A percentile compares a stretch with the other conserved stretches of the same genome.
phyloP scores from a whole-genome alignment of 2,888 invertebrate genomes.

The Hypolimnas misippus region DNA sequence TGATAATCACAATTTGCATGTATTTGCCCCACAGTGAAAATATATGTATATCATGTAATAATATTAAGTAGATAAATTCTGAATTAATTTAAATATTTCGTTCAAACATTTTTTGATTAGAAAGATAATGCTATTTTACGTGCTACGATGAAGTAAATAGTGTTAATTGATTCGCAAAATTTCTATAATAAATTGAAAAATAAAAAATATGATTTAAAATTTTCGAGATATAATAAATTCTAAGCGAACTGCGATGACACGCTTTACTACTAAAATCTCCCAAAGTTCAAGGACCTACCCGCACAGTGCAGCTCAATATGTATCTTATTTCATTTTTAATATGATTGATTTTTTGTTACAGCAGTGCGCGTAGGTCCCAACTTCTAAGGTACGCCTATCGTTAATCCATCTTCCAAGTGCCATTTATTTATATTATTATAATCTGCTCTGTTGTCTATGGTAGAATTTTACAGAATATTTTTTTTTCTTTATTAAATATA shows the following conservation, averaged over 20 bases:
- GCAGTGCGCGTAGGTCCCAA: conserved; percentile 5
- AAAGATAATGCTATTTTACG: neutral
- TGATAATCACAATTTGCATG: conserved; percentile 3
- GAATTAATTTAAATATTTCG: neutral
- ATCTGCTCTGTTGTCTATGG: conserved; percentile 24
- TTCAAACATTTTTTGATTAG: neutral
- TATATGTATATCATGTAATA: neutral
- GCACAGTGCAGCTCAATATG: neutral
- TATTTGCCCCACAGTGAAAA: neutral
- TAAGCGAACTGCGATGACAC: conserved; percentile 24
- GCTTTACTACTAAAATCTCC: conserved; percentile 7
- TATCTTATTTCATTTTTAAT: neutral
- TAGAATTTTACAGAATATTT: conserved; percentile 40
- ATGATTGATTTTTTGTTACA: neutral
- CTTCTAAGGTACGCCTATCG: conserved; percentile 13
- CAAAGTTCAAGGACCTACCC: conserved; percentile 20
- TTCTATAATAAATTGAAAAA: conserved; percentile 13
- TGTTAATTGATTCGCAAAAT: conserved; percentile 5
- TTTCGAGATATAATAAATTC: conserved; percentile 15
- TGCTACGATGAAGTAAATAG: conserved; percentile 5
- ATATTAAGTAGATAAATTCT: neutral
- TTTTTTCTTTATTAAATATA: conserved; percentile 40
- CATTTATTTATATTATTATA: conserved; percentile 24
- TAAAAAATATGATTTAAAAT: conserved; percentile 13
- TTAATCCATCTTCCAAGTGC: conserved; percentile 19